A percentile compares a stretch with the other conserved stretches of the same genome.
Evolutionary conservation across 2,113 vertebrate genomes (phyloP).

Genomic region (Verasper variegatus): DNA sequence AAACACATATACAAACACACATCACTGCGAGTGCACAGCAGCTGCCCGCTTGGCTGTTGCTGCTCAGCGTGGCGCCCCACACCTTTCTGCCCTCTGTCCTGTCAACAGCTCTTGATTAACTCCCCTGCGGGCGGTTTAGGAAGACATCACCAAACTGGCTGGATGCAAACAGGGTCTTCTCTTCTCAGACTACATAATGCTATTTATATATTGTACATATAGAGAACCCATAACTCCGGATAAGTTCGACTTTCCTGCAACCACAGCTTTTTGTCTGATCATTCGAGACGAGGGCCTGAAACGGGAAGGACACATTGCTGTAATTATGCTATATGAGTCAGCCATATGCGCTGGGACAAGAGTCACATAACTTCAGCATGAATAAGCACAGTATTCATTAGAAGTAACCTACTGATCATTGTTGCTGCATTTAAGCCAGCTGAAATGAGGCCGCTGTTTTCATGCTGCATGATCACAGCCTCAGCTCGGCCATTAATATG

Average conservation of each 20-base stretch:
- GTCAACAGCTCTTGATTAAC: slow-evolving; percentile 55
- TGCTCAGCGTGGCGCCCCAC: slow-evolving; percentile 9
- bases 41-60: slow-evolving; percentile 32
- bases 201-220: no score
- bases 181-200: not conserved
- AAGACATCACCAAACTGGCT: not conserved
- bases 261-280: not conserved
- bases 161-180: not conserved
- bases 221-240: no score
- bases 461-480: slow-evolving; percentile 20
- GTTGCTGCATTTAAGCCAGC: not conserved
- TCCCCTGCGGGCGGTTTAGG: not conserved
- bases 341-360: not conserved
- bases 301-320: not conserved
- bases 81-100: slow-evolving; percentile 36
- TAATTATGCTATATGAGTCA: slow-evolving; percentile 5
- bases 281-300: not conserved
- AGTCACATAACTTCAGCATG: slow-evolving; percentile 4
- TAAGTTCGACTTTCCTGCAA: no score
- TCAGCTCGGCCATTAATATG: slow-evolving; percentile 5
- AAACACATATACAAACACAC: slow-evolving; percentile 81
- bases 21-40: slow-evolving; percentile 66
- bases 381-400: not conserved
- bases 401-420: not conserved
- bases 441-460: not conserved